A percentile compares a stretch with the other conserved stretches of the same genome.
Conservation (phyloP, 2,888 invertebrate species). For the Aspidapion aeneum region DNA sequence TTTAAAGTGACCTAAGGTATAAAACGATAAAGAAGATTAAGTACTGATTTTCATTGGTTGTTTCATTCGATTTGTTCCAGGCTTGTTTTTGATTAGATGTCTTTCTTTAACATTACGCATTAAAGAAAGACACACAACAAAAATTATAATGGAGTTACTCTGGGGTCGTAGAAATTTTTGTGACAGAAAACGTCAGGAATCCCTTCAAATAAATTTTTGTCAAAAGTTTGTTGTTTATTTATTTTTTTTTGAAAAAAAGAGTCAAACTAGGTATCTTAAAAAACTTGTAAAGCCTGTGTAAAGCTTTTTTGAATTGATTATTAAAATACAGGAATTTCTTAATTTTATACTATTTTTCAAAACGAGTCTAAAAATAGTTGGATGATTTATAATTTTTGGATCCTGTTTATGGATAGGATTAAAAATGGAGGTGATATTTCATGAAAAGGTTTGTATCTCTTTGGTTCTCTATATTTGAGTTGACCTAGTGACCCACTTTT, state of each 20-base stretch:
- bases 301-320: not conserved
- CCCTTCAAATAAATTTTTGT: not conserved
- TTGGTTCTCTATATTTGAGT: too few relatives aligned
- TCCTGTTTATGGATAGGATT: constrained; percentile 11
- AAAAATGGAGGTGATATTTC: constrained; percentile 48
- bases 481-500: too few relatives aligned
- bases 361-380: constrained; percentile 15
- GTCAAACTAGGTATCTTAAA: not conserved
- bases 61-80: too few relatives aligned
- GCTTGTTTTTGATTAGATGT: too few relatives aligned
- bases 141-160: too few relatives aligned
- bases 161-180: not conserved
- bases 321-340: not conserved
- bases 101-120: too few relatives aligned
- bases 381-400: constrained; percentile 12
- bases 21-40: too few relatives aligned
- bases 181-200: not conserved
- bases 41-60: too few relatives aligned
- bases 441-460: constrained; percentile 46
- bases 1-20: too few relatives aligned
- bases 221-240: not conserved
- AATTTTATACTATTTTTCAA: constrained; percentile 4
- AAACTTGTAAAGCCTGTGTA: not conserved
- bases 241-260: not conserved
- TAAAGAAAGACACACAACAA: too few relatives aligned